phyloP scores from a whole-genome alignment of 2,113 vertebrate genomes.

The human (Homo sapiens) region GRCh38 chr4:15893001-15893500 shows the following conservation, averaged over 20 bases:
- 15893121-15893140: not conserved
- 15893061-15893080: not conserved
- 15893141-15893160: not conserved
- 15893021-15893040: not conserved
- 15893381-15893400: not conserved
- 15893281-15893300: not conserved
- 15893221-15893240: not conserved
- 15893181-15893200: not conserved
- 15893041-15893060: not conserved
- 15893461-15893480: not conserved
- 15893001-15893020: not conserved
- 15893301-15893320: not conserved
- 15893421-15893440: not conserved
- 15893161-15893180: not conserved
- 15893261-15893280: not conserved
- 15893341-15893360: not conserved
- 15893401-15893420: not conserved
- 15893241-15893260: not conserved
- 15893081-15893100: not conserved
- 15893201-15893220: not conserved
- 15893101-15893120: not conserved
- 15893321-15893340: not conserved
- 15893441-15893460: not conserved
- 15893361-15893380: too few species aligned
- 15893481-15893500: not conserved